A percentile compares a stretch with the other conserved stretches of the same genome.
Evolutionary conservation across 1,140 invertebrate species (phyloP).

Genomic region (Branchinecta lynchi): DNA sequence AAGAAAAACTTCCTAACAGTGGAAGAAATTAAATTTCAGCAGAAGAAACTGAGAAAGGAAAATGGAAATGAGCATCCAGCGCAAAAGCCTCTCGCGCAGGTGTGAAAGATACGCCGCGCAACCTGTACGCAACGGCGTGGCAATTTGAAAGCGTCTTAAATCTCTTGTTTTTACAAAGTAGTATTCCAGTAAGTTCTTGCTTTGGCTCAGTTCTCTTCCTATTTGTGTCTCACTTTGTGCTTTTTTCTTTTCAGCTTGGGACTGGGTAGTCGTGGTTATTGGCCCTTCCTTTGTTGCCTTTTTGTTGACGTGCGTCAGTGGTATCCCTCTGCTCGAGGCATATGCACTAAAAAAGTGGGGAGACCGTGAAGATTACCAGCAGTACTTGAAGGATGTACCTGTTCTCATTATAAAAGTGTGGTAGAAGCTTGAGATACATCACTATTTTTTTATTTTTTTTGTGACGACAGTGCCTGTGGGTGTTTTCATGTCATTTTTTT

Average conservation of each 20-base stretch:
- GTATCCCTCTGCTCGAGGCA: conserved; percentile 30
- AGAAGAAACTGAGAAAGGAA: too few species aligned
- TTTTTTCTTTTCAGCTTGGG: not conserved
- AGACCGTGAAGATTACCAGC: conserved; percentile 26
- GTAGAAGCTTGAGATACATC: conserved; percentile 18
- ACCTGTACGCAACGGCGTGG: too few species aligned
- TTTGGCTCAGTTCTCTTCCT: too few species aligned
- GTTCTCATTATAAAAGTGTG: conserved; percentile 29
- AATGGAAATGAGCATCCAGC: too few species aligned
- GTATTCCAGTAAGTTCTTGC: not conserved
- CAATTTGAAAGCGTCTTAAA: too few species aligned
- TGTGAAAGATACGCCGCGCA: too few species aligned
- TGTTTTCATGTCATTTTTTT: too few species aligned
- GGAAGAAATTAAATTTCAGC: too few species aligned
- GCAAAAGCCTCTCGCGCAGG: too few species aligned
- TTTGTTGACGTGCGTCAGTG: conserved; percentile 29
- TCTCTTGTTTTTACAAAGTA: not conserved
- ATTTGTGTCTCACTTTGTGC: not conserved
- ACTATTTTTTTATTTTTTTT: too few species aligned
- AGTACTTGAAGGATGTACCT: conserved; percentile 28
- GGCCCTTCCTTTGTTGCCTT: conserved; percentile 29
- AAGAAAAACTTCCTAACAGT: too few species aligned
- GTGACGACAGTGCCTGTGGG: too few species aligned
- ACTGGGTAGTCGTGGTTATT: conserved; percentile 25
- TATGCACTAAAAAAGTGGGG: conserved; percentile 29